phyloP scores from a whole-genome alignment of 92 coral and sea anemone species.

The Parazoanthus swiftii region DNA sequence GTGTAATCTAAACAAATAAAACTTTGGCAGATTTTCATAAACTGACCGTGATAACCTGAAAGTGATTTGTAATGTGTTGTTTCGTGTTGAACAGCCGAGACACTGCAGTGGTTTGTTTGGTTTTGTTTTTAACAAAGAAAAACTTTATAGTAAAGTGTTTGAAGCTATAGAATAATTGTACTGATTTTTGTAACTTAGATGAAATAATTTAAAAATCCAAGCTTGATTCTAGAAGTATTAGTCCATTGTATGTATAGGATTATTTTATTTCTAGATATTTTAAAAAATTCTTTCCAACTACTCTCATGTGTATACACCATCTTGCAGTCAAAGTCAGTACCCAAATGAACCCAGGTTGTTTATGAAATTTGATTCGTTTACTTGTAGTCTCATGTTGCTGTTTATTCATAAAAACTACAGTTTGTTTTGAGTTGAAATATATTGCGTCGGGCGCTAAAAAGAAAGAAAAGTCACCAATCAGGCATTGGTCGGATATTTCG shows the following conservation, averaged over 20 bases:
- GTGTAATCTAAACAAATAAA: background rate
- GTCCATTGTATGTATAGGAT: too few species aligned
- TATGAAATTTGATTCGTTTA: background rate
- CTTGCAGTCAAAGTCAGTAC: background rate
- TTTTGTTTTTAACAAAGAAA: background rate
- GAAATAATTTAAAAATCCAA: background rate
- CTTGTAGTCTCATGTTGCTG: background rate
- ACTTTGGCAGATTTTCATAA: background rate
- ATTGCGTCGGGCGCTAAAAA: background rate
- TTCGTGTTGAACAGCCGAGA: background rate
- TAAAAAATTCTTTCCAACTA: too few species aligned
- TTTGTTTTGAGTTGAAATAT: background rate
- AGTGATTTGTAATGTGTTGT: background rate
- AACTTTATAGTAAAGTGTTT: background rate
- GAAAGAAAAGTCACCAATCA: conserved; percentile 1
- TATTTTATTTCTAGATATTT: background rate
- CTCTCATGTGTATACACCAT: too few species aligned
- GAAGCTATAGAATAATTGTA: background rate
- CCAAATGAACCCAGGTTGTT: background rate
- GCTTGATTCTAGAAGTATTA: background rate
- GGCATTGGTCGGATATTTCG: background rate
- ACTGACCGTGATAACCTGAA: background rate
- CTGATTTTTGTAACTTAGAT: background rate
- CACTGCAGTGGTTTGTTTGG: background rate
- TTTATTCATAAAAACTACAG: background rate